Conservation (phyloP, 2,113 vertebrate species). For the Blennius ocellaris region DNA sequence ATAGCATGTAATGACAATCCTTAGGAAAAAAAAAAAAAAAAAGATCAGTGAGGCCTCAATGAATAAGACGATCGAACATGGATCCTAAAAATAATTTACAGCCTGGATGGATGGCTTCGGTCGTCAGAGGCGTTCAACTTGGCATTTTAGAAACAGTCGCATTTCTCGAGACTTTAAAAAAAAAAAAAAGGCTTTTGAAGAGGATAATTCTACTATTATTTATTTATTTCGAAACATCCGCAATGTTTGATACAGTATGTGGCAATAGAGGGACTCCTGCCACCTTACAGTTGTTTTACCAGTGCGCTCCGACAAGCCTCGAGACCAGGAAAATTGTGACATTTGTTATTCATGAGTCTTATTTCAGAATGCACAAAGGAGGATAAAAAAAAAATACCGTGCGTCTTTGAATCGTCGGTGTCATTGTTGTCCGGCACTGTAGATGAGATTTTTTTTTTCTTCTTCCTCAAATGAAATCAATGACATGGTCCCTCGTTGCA, state of each 20-base stretch:
- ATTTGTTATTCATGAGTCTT: constrained; percentile 50
- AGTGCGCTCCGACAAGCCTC: constrained; percentile 58
- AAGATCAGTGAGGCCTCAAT: constrained; percentile 43
- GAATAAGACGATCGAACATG: constrained; percentile 35
- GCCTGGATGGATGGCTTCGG: constrained; percentile 14
- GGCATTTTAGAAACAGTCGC: constrained; percentile 50
- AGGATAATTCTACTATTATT: constrained; percentile 72
- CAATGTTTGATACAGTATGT: constrained; percentile 83
- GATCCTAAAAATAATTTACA: constrained; percentile 39
- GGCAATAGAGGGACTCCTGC: constrained; percentile 66
- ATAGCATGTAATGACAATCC: constrained; percentile 38
- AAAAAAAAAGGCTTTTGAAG: constrained; percentile 8
- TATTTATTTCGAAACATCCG: constrained; percentile 85
- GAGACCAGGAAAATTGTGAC: constrained; percentile 47
- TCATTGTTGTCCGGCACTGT: constrained; percentile 49
- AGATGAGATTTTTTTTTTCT: constrained; percentile 9
- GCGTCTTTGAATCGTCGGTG: constrained; percentile 51
- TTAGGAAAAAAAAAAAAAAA: neutral
- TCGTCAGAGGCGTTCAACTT: constrained; percentile 44
- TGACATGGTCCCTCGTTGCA: constrained; percentile 64
- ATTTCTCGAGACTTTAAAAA: constrained; percentile 49
- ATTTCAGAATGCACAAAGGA: constrained; percentile 47
- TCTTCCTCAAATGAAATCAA: constrained; percentile 61
- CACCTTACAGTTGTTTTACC: constrained; percentile 65
- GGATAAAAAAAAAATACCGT: constrained; percentile 59